Evolutionary conservation across 2,797 vertebrate genomes (phyloP).

Genomic region (Fistularia tabacaria): DNA sequence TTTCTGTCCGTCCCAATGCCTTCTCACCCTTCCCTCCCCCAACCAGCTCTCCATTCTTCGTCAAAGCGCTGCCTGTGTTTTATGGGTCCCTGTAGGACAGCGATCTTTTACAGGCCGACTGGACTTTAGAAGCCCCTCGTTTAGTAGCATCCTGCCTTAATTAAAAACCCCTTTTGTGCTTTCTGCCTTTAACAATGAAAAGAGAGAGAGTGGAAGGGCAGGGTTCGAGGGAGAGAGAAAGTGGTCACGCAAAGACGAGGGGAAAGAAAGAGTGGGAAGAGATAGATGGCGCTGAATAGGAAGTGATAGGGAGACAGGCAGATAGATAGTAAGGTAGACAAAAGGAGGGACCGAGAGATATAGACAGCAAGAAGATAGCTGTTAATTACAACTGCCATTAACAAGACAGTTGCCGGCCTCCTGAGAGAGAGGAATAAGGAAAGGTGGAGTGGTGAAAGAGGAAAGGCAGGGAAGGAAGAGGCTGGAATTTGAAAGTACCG

Average conservation of each 20-base stretch:
- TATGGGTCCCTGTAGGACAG: constrained; percentile 76
- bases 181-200: constrained; percentile 70
- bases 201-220: constrained; percentile 45
- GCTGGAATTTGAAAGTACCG: constrained; percentile 6
- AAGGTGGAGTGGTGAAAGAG: constrained; percentile 33
- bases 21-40: constrained; percentile 21
- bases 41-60: constrained; percentile 44
- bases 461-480: constrained; percentile 6
- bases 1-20: constrained; percentile 33
- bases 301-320: constrained; percentile 66
- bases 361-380: constrained; percentile 85
- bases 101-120: constrained; percentile 80
- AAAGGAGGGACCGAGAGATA: constrained; percentile 66
- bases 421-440: constrained; percentile 57
- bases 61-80: constrained; percentile 67
- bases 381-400: constrained; percentile 94
- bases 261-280: constrained; percentile 33
- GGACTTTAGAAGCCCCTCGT: constrained; percentile 79
- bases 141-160: constrained; percentile 82
- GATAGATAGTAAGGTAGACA: constrained; percentile 73
- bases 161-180: constrained; percentile 83
- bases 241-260: constrained; percentile 56
- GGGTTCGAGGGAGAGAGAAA: constrained; percentile 55
- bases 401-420: constrained; percentile 78
- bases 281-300: constrained; percentile 65